Evolutionary conservation across 1,140 invertebrate species (phyloP).

Genomic region (Orussus abietinus): DNA sequence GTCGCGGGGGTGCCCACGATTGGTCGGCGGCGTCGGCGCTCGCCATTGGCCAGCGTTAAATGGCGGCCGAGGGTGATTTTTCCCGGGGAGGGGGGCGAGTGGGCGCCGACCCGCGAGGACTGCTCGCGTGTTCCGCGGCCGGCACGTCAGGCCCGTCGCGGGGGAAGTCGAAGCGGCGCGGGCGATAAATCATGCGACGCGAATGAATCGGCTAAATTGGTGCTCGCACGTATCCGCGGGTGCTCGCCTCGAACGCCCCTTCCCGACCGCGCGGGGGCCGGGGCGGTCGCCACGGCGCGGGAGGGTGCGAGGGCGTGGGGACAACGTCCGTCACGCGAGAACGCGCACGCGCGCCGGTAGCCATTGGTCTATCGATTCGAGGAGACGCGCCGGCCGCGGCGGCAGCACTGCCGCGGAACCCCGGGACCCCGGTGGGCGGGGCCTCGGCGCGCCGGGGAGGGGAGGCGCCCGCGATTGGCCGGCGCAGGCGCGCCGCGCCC

Average conservation of each 20-base stretch:
- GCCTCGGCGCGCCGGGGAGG: neutral
- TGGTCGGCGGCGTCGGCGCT: no score
- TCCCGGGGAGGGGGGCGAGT: no score
- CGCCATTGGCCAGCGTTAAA: no score
- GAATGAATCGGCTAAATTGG: slow-evolving; percentile 49
- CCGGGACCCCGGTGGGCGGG: neutral
- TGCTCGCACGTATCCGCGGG: slow-evolving; percentile 38
- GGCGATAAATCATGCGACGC: slow-evolving; percentile 44
- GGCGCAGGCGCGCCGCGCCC: no score
- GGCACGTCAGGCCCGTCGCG: no score
- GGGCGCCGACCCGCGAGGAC: no score
- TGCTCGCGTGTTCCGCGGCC: neutral
- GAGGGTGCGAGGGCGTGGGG: slow-evolving; percentile 9
- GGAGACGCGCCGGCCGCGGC: slow-evolving; percentile 28
- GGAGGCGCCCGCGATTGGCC: no score
- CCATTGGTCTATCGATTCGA: slow-evolving; percentile 48
- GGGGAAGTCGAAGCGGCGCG: slow-evolving; percentile 1
- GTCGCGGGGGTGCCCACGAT: no score
- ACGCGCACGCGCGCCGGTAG: slow-evolving; percentile 39
- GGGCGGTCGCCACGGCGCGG: slow-evolving; percentile 1
- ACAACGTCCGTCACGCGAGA: slow-evolving; percentile 31
- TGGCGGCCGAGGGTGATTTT: no score
- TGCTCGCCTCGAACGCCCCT: slow-evolving; percentile 22
- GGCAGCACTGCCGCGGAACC: neutral
- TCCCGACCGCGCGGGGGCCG: slow-evolving; percentile 7